Evolutionary conservation across 2,888 invertebrate genomes (phyloP).

Genomic region (Leptopterna dolabrata): DNA sequence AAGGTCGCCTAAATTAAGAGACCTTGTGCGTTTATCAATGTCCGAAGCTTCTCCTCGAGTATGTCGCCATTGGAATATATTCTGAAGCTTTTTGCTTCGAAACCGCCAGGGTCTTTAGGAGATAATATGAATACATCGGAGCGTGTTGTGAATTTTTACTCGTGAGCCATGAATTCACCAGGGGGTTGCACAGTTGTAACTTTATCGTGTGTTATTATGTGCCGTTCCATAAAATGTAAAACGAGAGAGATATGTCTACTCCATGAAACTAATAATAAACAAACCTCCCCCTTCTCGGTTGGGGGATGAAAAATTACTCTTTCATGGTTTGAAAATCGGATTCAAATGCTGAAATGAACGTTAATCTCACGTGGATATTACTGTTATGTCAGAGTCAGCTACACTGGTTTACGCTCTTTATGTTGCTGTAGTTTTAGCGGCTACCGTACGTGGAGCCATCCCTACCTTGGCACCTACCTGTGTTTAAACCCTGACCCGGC

Average conservation of each 20-base stretch:
- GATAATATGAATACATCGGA: not conserved
- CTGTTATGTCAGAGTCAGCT: not conserved
- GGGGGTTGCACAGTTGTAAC: not conserved
- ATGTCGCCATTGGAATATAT: not conserved
- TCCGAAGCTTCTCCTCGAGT: not conserved
- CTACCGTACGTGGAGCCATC: no score
- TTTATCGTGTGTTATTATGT: not conserved
- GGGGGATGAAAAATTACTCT: not conserved
- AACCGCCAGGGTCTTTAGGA: not conserved
- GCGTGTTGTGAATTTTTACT: not conserved
- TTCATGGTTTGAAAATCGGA: not conserved
- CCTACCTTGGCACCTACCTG: no score
- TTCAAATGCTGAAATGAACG: not conserved
- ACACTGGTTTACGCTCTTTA: no score
- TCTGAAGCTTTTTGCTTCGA: no score
- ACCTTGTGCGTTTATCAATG: not conserved
- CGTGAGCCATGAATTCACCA: not conserved
- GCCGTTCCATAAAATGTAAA: not conserved
- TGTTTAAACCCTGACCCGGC: no score
- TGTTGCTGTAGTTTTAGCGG: no score
- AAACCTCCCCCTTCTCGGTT: not conserved
- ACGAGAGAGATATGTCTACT: not conserved
- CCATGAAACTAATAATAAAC: not conserved
- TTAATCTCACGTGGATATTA: not conserved
- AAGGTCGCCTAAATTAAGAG: constrained; percentile 1